Evolutionary conservation across 2,888 invertebrate species (phyloP).

Genomic region (Drosophila demipolita): DNA sequence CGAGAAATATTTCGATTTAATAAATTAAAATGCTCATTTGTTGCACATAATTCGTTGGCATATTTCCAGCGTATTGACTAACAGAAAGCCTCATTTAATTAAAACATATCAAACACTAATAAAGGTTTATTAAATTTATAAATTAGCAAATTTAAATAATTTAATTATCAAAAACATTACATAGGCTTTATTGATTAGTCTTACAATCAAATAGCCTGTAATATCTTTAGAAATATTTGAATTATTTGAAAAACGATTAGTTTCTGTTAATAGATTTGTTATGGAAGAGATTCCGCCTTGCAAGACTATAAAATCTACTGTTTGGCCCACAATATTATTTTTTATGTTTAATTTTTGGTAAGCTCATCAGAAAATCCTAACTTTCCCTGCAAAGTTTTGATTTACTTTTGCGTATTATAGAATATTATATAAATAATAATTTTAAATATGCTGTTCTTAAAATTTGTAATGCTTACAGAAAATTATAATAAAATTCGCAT

Average conservation of each 20-base stretch:
- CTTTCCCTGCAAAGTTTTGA: neutral
- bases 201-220: neutral
- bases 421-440: neutral
- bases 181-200: too few species aligned
- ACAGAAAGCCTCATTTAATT: too few species aligned
- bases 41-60: neutral
- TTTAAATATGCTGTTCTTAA: neutral
- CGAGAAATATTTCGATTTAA: neutral
- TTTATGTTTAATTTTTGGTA: neutral
- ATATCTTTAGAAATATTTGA: neutral
- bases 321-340: neutral
- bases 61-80: neutral
- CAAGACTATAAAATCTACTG: too few species aligned
- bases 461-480: neutral
- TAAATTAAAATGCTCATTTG: constrained; percentile 1
- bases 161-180: too few species aligned
- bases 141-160: neutral
- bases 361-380: neutral
- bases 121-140: neutral
- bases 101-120: neutral
- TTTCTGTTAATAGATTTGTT: neutral
- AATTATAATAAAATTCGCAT: neutral
- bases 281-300: neutral
- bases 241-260: neutral
- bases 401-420: neutral